These are phyloP conservation scores for Hypocryptadius cinnamomeus DNA, from an alignment of 2,113 vertebrate genomes.

Conservation along the genomic window DNA sequence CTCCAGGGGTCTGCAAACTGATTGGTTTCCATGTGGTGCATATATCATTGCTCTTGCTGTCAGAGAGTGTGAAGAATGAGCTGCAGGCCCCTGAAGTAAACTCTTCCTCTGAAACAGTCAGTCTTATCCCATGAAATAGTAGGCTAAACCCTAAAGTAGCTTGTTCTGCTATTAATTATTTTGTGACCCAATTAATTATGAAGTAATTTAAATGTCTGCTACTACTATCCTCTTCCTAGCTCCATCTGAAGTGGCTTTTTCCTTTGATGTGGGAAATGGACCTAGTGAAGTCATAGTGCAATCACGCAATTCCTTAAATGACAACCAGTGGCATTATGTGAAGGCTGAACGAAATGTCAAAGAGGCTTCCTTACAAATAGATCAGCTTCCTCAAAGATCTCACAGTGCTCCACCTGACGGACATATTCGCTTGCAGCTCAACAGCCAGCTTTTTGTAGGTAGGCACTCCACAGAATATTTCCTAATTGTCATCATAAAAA, in stretches of 20 bases:
- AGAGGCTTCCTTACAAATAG: constrained; percentile 84
- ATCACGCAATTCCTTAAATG: constrained; percentile 73
- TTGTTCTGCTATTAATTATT: not conserved
- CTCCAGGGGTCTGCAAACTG: not conserved
- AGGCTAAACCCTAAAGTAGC: not conserved
- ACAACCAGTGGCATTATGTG: constrained; percentile 91
- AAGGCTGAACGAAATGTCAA: constrained; percentile 87
- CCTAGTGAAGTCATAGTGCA: constrained; percentile 80
- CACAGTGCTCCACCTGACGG: constrained; percentile 80
- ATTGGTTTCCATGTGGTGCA: not conserved
- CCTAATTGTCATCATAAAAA: not conserved
- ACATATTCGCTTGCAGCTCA: constrained; percentile 87
- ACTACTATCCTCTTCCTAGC: constrained; percentile 67
- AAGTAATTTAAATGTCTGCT: not conserved
- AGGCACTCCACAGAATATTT: constrained; percentile 1
- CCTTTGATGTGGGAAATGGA: constrained; percentile 94
- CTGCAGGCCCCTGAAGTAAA: not conserved
- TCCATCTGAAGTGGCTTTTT: constrained; percentile 84
- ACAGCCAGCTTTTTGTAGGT: constrained; percentile 96
- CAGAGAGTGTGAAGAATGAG: not conserved
- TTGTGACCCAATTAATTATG: not conserved
- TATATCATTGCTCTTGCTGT: not conserved
- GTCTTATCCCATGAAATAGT: not conserved
- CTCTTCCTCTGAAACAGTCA: not conserved
- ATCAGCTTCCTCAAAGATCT: constrained; percentile 72